These are phyloP conservation scores for Urosaurus nigricauda DNA, from an alignment of 2,797 vertebrate species.

Conservation along the genomic window DNA sequence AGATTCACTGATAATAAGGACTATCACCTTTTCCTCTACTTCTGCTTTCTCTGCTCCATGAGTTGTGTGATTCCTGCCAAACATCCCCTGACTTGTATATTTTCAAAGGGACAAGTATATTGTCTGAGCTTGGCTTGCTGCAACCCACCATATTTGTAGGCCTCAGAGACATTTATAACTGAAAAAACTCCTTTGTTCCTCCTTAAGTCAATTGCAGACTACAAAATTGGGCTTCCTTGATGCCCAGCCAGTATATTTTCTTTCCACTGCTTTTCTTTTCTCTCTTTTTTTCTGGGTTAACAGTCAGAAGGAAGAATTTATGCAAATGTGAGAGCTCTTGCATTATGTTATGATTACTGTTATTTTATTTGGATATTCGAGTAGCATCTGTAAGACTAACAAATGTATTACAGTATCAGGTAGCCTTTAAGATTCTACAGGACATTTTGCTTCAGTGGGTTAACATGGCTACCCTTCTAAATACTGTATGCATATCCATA, in stretches of 20 bases:
- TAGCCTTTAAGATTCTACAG: background rate
- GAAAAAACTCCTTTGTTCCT: background rate
- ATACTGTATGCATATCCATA: background rate
- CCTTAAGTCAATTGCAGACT: background rate
- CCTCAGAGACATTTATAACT: background rate
- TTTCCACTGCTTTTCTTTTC: background rate
- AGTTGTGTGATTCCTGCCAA: background rate
- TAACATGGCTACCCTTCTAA: background rate
- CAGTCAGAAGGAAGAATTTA: background rate
- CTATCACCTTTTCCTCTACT: background rate
- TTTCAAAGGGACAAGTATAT: background rate
- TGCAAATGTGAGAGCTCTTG: background rate
- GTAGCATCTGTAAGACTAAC: background rate
- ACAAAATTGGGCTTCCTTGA: background rate
- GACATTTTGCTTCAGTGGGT: background rate
- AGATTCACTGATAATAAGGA: background rate
- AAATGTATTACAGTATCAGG: background rate
- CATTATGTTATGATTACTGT: background rate
- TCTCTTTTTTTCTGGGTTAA: background rate
- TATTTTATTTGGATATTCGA: background rate
- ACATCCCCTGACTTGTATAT: background rate
- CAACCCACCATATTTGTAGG: too few species aligned
- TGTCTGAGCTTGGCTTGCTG: background rate
- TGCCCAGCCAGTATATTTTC: background rate
- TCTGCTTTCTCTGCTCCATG: too few species aligned